Percentiles rank a stretch among this genome's conserved stretches.
Evolutionary conservation across 2,888 invertebrate genomes (phyloP).

Genomic region (Oconnorella tubifera): DNA sequence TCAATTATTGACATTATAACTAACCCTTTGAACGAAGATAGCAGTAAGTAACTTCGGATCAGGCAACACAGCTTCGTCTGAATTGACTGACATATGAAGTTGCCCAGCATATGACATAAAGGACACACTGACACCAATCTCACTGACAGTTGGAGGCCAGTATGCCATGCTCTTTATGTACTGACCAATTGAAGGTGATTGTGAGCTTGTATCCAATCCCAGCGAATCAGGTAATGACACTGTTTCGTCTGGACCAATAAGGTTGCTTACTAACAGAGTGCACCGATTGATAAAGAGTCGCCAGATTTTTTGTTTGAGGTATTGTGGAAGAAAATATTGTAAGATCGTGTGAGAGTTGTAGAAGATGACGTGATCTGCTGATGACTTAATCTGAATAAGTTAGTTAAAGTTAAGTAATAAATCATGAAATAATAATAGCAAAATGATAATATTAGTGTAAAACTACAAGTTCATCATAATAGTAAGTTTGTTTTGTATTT

Average conservation of each 20-base stretch:
- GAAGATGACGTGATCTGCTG: conserved; percentile 60
- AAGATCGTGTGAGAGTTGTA: conserved; percentile 59
- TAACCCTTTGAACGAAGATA: conserved; percentile 53
- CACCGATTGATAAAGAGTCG: conserved; percentile 42
- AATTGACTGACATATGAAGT: conserved; percentile 59
- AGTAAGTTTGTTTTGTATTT: no score
- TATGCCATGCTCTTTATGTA: conserved; percentile 50
- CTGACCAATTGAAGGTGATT: no score
- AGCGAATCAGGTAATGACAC: no score
- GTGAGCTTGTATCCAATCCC: no score
- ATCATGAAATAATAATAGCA: no score
- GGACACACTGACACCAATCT: conserved; percentile 59
- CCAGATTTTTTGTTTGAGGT: conserved; percentile 46
- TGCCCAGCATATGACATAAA: conserved; percentile 61
- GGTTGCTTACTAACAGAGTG: conserved; percentile 56
- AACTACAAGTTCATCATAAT: no score
- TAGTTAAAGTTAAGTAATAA: no score
- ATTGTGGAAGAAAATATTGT: conserved; percentile 52
- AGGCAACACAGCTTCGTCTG: conserved; percentile 55
- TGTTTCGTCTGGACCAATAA: conserved; percentile 59
- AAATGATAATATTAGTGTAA: no score
- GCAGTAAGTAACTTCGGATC: conserved; percentile 52
- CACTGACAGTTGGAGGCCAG: conserved; percentile 59
- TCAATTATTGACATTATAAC: no score
- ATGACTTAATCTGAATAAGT: conserved; percentile 50